phyloP scores from a whole-genome alignment of 1,140 invertebrate species.

The Hirudo medicinalis region DNA sequence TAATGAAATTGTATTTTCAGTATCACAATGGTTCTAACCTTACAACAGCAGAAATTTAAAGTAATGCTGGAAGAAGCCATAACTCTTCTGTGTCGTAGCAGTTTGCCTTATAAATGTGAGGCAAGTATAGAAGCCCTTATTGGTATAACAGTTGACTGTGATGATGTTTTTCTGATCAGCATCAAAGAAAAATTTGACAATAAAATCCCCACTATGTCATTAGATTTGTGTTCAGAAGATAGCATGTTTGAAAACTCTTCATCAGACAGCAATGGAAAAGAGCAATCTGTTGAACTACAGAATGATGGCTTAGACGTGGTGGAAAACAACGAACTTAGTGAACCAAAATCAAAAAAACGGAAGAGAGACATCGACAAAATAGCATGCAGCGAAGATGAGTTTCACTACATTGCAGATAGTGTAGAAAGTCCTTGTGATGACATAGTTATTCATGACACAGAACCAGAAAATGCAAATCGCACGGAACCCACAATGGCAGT shows the following conservation, averaged over 20 bases:
- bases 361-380: too few species aligned
- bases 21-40: constrained; percentile 11
- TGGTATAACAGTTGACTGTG: constrained; percentile 18
- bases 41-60: constrained; percentile 15
- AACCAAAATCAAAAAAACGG: too few species aligned
- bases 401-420: not conserved
- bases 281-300: not conserved
- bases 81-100: constrained; percentile 18
- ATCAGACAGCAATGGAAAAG: not conserved
- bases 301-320: not conserved
- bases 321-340: not conserved
- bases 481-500: not conserved
- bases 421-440: not conserved
- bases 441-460: not conserved
- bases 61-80: constrained; percentile 15
- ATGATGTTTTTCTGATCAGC: constrained; percentile 19
- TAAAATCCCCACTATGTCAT: not conserved
- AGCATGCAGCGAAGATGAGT: too few species aligned
- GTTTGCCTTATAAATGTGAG: constrained; percentile 16
- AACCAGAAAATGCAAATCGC: not conserved
- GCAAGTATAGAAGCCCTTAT: constrained; percentile 17
- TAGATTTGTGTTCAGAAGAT: not conserved
- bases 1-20: not conserved
- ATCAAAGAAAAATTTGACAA: constrained; percentile 12
- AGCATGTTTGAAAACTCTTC: not conserved